Conservation (phyloP, 2,113 vertebrate genomes). For the Phrynocephalus versicolor region DNA sequence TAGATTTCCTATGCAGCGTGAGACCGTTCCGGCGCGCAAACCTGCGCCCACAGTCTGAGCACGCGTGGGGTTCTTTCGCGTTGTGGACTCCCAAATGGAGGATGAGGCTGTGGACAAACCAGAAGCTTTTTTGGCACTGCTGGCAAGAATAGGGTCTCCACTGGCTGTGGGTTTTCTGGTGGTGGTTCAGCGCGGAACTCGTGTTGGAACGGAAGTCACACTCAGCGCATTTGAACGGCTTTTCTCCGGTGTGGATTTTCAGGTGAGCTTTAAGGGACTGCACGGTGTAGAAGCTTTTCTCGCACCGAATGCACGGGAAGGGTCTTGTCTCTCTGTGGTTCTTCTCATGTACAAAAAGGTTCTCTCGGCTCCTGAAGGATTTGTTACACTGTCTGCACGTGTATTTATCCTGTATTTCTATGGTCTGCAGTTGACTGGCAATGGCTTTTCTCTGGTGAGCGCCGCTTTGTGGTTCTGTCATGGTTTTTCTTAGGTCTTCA, state of each 20-base stretch:
- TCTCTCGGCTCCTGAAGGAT: not conserved
- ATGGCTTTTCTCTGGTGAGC: not conserved
- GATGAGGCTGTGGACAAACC: not conserved
- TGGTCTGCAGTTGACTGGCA: not conserved
- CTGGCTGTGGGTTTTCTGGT: not conserved
- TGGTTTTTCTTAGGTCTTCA: not conserved
- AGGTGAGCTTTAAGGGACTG: not conserved
- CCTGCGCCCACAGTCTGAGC: not conserved
- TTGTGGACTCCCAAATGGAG: not conserved
- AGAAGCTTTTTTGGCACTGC: not conserved
- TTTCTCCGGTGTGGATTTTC: conserved; percentile 7
- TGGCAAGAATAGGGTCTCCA: not conserved
- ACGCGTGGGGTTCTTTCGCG: not conserved
- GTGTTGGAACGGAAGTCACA: not conserved
- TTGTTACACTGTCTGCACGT: not conserved
- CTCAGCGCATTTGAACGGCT: not conserved
- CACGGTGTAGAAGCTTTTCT: not conserved
- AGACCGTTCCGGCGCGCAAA: not conserved
- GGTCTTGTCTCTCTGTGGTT: not conserved
- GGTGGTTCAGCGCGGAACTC: not conserved
- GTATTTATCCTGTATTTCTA: not conserved
- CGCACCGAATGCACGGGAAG: not conserved
- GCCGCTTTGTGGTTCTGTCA: not conserved
- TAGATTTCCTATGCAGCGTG: not conserved
- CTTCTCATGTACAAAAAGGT: not conserved